Conservation (phyloP, 2,797 vertebrate genomes). For the Pelodytes ibericus region DNA sequence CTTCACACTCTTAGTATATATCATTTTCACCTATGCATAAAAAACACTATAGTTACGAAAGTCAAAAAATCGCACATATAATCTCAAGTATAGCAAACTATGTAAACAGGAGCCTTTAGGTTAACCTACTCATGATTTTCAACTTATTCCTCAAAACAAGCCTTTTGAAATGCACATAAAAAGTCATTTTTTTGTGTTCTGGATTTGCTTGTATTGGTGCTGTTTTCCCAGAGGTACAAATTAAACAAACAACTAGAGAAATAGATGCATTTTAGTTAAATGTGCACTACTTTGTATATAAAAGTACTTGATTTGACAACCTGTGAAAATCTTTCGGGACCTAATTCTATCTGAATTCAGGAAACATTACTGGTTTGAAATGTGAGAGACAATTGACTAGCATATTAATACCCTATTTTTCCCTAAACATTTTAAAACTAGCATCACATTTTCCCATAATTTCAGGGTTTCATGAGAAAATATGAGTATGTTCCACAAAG, state of each 20-base stretch:
- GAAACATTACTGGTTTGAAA: constrained; percentile 10
- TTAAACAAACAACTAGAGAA: constrained; percentile 6
- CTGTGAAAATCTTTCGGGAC: constrained; percentile 13
- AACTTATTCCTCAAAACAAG: neutral
- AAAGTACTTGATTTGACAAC: constrained; percentile 12
- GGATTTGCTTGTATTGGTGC: neutral
- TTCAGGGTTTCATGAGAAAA: neutral
- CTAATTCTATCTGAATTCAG: neutral
- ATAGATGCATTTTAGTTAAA: neutral
- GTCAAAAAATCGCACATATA: too few species aligned
- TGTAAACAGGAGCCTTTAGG: neutral
- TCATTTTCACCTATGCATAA: too few species aligned
- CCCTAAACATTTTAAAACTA: neutral
- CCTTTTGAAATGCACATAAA: neutral
- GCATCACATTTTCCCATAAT: neutral
- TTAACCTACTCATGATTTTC: neutral
- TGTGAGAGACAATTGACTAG: neutral
- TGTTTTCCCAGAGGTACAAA: neutral
- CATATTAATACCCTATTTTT: neutral
- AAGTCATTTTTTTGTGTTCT: neutral
- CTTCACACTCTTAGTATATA: too few species aligned
- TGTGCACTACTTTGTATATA: constrained; percentile 6
- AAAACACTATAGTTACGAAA: neutral
- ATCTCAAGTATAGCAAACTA: neutral
- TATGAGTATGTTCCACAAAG: too few species aligned